Conservation (phyloP, 2,113 vertebrate species). For the Tetraodon nigroviridis region DNA sequence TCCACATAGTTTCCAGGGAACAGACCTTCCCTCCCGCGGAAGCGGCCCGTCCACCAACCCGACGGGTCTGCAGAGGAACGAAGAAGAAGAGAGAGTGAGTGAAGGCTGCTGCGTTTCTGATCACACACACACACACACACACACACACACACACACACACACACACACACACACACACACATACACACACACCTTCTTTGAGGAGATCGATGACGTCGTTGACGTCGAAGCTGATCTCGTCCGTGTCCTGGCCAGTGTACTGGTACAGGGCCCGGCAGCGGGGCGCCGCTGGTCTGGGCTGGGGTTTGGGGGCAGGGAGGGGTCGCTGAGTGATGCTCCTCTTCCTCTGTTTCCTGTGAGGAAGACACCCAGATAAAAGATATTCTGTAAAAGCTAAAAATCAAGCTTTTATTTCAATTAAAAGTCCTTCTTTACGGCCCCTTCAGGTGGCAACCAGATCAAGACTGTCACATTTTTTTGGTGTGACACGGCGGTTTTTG, state of each 20-base stretch:
- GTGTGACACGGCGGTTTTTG: neutral
- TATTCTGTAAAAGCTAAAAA: neutral
- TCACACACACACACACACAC: no score
- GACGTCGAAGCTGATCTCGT: conserved; percentile 89
- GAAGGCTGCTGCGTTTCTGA: no score
- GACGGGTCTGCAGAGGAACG: conserved; percentile 76
- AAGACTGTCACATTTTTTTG: neutral
- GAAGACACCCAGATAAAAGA: neutral
- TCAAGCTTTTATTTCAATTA: neutral
- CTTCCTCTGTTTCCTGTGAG: conserved; percentile 82
- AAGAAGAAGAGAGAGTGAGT: neutral
- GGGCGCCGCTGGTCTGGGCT: conserved; percentile 67
- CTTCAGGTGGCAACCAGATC: neutral
- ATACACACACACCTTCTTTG: conserved; percentile 84
- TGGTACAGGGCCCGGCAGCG: conserved; percentile 87
- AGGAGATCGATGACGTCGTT: conserved; percentile 86
- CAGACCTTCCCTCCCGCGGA: conserved; percentile 85
- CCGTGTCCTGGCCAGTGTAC: conserved; percentile 88
- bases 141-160: no score
- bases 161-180: no score
- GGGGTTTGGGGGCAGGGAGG: conserved; percentile 80
- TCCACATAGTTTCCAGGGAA: conserved; percentile 97
- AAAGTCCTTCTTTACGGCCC: no score
- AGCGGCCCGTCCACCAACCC: conserved; percentile 92
- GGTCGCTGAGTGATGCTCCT: conserved; percentile 81